Evolutionary conservation across 37 sponge, comb jelly and placozoan genomes (phyloP), one percentile per base, ranked within the genome.

Genomic region (Chondrosia reniformis): DNA sequence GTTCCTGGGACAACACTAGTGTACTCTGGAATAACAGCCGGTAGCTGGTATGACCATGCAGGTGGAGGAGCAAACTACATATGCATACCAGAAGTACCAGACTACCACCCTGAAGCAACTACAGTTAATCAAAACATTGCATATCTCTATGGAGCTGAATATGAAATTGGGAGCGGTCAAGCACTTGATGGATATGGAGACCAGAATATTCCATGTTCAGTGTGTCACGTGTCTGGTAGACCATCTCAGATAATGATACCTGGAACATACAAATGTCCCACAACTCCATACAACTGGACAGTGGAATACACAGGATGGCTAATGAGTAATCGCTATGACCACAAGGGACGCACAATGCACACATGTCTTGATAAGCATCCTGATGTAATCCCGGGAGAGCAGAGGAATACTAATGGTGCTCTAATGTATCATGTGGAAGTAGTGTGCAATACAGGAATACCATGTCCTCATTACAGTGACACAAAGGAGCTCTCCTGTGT

Each of bases 1-100:
- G 36, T 33, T 22, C 32, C 27, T 37, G 87, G 82, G 73, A 59
- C 81, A 32, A 30, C 19, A 24, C 77, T 72, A 13, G 73, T 87
- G 62, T 87, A 69, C 24, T 41, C 39, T 1, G 72, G 72, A 1
- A 7, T 69, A 36, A 34, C 72, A 69, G 72, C 72, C 1, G 72
- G 72, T 12, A 69, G 72, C 37, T 34, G 55, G 12, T 63, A 65
- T 46, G 42, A n/a, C 55, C 69, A 83, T 37, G 24, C 17, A 17
- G 89, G 89, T n/a, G 83, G 87, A 21, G 80, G 77, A 63, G 77
- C 80, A 0, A 82, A 88, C 74, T 78, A 78, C 34, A 56, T 75
- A 21, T 88, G 88, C 58, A 49, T 83, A 73, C 80, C 79, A 15
- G 30, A 44, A 21, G 57, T 52, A 30, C 73, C 81, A 21, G 32